These are phyloP conservation scores for Hipparchia sbordonii DNA, from an alignment of 2,888 invertebrate species.

Conservation along the genomic window DNA sequence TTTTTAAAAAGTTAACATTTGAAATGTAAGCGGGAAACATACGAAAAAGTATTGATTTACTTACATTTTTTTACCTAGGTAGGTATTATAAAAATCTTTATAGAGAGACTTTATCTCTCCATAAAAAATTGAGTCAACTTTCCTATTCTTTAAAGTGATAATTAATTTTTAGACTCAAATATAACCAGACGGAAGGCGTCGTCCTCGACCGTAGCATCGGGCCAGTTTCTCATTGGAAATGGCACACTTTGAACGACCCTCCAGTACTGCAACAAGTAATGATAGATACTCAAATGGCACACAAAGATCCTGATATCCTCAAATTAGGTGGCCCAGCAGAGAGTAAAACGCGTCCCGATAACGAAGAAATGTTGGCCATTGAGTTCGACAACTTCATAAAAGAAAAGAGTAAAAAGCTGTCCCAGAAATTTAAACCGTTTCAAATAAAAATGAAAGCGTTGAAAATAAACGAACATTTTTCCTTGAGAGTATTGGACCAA, in stretches of 20 bases:
- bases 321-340: slow-evolving; percentile 54
- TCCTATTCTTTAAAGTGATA: neutral
- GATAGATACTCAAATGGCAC: slow-evolving; percentile 70
- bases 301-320: slow-evolving; percentile 66
- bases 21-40: too few relatives aligned
- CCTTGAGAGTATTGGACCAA: slow-evolving; percentile 70
- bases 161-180: slow-evolving; percentile 61
- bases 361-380: slow-evolving; percentile 74
- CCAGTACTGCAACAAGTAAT: slow-evolving; percentile 75
- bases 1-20: too few relatives aligned
- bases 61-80: too few relatives aligned
- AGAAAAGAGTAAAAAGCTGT: slow-evolving; percentile 68
- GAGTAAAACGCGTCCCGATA: slow-evolving; percentile 50
- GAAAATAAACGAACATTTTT: slow-evolving; percentile 75
- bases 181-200: slow-evolving; percentile 77
- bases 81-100: too few relatives aligned
- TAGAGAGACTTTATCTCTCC: too few relatives aligned
- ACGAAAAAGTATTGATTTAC: too few relatives aligned
- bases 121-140: too few relatives aligned
- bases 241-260: slow-evolving; percentile 76
- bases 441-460: slow-evolving; percentile 76
- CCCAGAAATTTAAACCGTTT: slow-evolving; percentile 70
- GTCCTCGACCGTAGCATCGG: slow-evolving; percentile 68
- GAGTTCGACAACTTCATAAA: slow-evolving; percentile 75
- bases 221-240: slow-evolving; percentile 74